phyloP scores from a whole-genome alignment of 2,113 vertebrate species.

The Eptatretus burgeri region DNA sequence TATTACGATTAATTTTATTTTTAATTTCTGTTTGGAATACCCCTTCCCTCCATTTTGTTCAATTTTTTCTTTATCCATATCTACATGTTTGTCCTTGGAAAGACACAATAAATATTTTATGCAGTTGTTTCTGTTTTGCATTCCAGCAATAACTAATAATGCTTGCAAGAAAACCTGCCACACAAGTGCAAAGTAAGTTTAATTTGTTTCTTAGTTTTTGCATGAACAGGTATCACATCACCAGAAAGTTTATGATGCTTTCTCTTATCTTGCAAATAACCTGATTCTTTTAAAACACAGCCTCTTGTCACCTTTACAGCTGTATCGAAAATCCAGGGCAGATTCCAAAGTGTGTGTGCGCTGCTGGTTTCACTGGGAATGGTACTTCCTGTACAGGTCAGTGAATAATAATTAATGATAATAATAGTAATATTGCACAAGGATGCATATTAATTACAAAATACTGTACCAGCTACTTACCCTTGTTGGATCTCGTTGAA shows the following conservation, averaged over 20 bases:
- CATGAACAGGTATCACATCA: background rate
- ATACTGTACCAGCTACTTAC: too few relatives aligned
- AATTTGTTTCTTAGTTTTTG: background rate
- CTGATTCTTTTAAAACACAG: too few relatives aligned
- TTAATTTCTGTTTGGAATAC: too few relatives aligned
- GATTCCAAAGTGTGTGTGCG: conserved; percentile 28
- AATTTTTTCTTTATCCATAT: too few relatives aligned
- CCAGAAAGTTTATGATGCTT: too few relatives aligned
- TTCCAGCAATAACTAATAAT: conserved; percentile 28
- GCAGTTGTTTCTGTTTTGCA: background rate
- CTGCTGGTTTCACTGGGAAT: conserved; percentile 48
- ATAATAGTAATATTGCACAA: background rate
- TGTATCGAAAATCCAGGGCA: conserved; percentile 4
- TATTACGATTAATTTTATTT: background rate
- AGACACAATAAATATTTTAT: too few relatives aligned
- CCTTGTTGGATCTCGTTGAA: too few relatives aligned
- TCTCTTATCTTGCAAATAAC: too few relatives aligned
- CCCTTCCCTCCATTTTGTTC: too few relatives aligned
- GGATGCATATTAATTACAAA: background rate
- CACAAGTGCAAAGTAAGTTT: conserved; percentile 48
- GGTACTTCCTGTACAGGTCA: conserved; percentile 50
- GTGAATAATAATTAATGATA: background rate
- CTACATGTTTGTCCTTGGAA: too few relatives aligned
- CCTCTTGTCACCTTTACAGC: background rate
- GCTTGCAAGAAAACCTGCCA: conserved; percentile 37